A percentile compares a stretch with the other conserved stretches of the same genome.
Conservation (phyloP, 2,888 invertebrate species). For the Abrostola tripartita region DNA sequence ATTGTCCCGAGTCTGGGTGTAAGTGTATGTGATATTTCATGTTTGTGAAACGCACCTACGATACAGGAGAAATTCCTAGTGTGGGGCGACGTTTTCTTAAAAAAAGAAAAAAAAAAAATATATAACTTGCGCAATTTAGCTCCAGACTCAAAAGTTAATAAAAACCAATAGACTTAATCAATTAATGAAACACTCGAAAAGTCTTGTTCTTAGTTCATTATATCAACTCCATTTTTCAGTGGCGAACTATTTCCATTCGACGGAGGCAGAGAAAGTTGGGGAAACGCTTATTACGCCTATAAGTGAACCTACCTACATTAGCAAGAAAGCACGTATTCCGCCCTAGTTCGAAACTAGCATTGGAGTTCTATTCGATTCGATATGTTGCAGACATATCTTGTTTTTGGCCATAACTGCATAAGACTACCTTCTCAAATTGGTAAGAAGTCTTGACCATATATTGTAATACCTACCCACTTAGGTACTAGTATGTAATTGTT, state of each 20-base stretch:
- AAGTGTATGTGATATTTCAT: too few relatives aligned
- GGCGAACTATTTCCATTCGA: slow-evolving; percentile 18
- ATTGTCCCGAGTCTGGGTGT: too few relatives aligned
- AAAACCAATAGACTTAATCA: too few relatives aligned
- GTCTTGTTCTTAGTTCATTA: neutral
- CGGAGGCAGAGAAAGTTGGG: slow-evolving; percentile 37
- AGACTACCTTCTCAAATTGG: neutral
- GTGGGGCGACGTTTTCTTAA: too few relatives aligned
- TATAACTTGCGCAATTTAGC: too few relatives aligned
- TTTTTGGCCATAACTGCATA: neutral
- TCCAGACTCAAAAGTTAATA: too few relatives aligned
- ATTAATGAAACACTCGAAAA: neutral
- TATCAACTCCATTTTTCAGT: slow-evolving; percentile 8
- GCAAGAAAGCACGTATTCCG: slow-evolving; percentile 40
- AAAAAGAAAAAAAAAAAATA: too few relatives aligned
- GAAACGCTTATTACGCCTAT: slow-evolving; percentile 40
- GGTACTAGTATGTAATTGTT: too few relatives aligned
- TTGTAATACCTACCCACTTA: too few relatives aligned
- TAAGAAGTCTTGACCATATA: neutral
- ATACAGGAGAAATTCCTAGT: too few relatives aligned
- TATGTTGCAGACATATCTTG: slow-evolving; percentile 4
- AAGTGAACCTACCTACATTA: slow-evolving; percentile 33
- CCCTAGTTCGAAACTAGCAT: slow-evolving; percentile 43
- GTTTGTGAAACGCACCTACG: too few relatives aligned
- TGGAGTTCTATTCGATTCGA: slow-evolving; percentile 40